phyloP scores from a whole-genome alignment of 2,797 vertebrate genomes.

The Bucorvus abyssinicus region DNA sequence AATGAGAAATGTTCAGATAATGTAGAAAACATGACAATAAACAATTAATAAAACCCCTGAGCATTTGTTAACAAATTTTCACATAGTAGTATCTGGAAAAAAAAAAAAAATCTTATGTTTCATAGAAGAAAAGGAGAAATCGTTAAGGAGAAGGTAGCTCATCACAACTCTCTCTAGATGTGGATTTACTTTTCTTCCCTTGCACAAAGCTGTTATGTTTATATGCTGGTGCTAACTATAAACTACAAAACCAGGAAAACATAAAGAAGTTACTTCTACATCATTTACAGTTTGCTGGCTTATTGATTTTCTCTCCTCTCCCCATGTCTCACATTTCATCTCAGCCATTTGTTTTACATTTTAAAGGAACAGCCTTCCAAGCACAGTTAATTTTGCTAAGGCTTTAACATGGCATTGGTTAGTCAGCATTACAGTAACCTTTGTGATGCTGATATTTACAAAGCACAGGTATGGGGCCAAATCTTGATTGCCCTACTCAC shows the following conservation, averaged over 20 bases:
- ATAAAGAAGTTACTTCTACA: conserved; percentile 41
- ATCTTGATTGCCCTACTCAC: background rate
- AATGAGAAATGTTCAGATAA: background rate
- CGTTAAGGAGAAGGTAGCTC: background rate
- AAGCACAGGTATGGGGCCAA: background rate
- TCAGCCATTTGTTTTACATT: conserved; percentile 34
- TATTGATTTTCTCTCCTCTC: conserved; percentile 40
- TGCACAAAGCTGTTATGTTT: background rate
- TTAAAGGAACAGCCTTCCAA: conserved; percentile 18
- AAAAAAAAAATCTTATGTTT: background rate
- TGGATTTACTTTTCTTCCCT: conserved; percentile 1
- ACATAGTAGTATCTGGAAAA: background rate
- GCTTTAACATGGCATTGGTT: conserved; percentile 7
- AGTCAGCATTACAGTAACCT: conserved; percentile 2
- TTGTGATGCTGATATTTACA: background rate
- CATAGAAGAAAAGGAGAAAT: background rate
- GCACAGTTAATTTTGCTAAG: conserved; percentile 21
- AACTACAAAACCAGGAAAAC: conserved; percentile 9
- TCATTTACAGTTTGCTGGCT: conserved; percentile 30
- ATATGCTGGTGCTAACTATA: conserved; percentile 1
- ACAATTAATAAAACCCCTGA: background rate
- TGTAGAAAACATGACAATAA: background rate
- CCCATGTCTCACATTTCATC: background rate
- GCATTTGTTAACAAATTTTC: background rate
- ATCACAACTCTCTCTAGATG: background rate